Base-by-base conservation (phyloP, 23 tunicate species). In the Trididemnum miniatum region DNA sequence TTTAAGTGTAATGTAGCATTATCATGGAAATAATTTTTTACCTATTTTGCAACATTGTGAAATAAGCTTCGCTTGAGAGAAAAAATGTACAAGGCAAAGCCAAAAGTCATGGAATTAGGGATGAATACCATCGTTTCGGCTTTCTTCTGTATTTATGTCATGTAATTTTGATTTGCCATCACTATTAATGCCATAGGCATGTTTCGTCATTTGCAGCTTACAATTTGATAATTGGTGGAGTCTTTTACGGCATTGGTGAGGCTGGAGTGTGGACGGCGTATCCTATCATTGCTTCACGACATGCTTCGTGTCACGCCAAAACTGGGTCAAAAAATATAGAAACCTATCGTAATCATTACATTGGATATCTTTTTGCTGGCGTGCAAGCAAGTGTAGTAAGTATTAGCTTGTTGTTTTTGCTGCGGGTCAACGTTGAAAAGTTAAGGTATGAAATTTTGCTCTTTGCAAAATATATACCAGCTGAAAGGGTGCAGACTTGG, bases 181-280 rank as follows among this genome's bases (percentile, higher is more conserved):
- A 49, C 15, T 49, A 18, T 49, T 18, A 12, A 18, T 9, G 57
- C 12, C 18, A 49, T 49, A 49, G 18, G n/a, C 4, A 24, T 20
- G n/a, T n/a, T 20, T 62, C n/a, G 26, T 62, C 15, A 62, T n/a
- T 73, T 73, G 22, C 25, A 73, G 79, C 79, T 28, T 82, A 37
- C 69, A 82, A 67, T 28, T 35, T 82, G 27, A 71, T 82, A 20
- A 37, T 67, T 9, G 86, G 67, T 29, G 86, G 86, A 27, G 31
- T 82, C 15, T 71, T 82, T 51, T 54, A 39, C 33, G 86, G 86
- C 28, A n/a, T 82, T 32, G 78, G 65, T 2, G 86, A 82, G 49
- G 86, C 78, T 7, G 44, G 78, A 50, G 78, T 52, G 31, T 82
- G 86, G 86, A 71, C 78, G 1, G 86, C 51, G 1, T 44, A 49